These are phyloP conservation scores for Epizoanthus scotinus DNA, from an alignment of 92 coral and sea anemone genomes.

Conservation along the genomic window DNA sequence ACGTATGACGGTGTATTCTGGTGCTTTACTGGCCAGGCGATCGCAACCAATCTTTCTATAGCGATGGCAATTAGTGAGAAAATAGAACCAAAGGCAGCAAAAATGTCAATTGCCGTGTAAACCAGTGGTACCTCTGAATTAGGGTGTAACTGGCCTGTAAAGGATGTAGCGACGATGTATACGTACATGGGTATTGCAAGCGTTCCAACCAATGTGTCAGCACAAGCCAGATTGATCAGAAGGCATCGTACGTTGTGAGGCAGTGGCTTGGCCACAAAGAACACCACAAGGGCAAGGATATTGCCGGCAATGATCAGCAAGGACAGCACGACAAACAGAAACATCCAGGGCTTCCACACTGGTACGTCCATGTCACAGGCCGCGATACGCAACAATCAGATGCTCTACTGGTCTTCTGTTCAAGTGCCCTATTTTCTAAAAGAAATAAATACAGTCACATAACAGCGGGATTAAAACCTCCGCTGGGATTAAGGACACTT, in stretches of 20 bases:
- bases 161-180: background rate
- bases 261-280: slow-evolving; percentile 30
- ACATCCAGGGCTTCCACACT: slow-evolving; percentile 35
- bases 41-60: slow-evolving; percentile 15
- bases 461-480: too few relatives aligned
- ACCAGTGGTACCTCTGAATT: slow-evolving; percentile 2
- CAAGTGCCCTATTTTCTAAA: too few relatives aligned
- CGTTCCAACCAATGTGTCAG: slow-evolving; percentile 23
- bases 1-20: background rate
- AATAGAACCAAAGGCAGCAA: slow-evolving; percentile 38
- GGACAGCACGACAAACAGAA: slow-evolving; percentile 18
- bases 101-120: slow-evolving; percentile 31
- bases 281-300: slow-evolving; percentile 21
- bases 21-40: slow-evolving; percentile 12
- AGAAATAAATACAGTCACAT: too few relatives aligned
- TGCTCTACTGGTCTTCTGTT: background rate
- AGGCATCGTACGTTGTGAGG: slow-evolving; percentile 29
- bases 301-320: slow-evolving; percentile 14
- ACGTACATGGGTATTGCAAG: slow-evolving; percentile 23
- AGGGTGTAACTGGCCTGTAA: background rate
- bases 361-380: slow-evolving; percentile 31
- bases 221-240: slow-evolving; percentile 33
- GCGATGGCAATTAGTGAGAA: slow-evolving; percentile 36
- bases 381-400: background rate
- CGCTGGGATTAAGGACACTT: too few relatives aligned